Conservation (phyloP, 2,888 invertebrate genomes). For the Diadromus collaris region DNA sequence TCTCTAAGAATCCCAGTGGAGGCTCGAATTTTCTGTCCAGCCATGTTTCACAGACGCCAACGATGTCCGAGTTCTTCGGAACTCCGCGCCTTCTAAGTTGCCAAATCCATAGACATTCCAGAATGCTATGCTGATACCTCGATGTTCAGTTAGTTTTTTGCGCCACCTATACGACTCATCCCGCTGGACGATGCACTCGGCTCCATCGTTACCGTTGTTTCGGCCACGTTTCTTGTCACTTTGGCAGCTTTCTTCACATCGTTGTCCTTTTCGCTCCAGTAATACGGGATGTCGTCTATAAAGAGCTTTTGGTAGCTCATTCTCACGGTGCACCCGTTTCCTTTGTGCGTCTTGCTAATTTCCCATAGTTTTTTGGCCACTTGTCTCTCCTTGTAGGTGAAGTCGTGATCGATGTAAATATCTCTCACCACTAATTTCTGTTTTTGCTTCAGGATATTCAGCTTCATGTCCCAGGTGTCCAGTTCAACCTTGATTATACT, state of each 20-base stretch:
- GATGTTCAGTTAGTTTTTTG: slow-evolving; percentile 15
- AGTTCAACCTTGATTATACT: slow-evolving; percentile 7
- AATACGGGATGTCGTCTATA: slow-evolving; percentile 6
- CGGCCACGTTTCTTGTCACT: background rate
- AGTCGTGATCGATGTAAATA: slow-evolving; percentile 39
- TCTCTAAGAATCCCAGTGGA: background rate
- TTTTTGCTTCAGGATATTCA: slow-evolving; percentile 16
- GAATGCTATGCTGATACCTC: slow-evolving; percentile 19
- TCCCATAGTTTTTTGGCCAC: background rate
- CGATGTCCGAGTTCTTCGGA: slow-evolving; percentile 14
- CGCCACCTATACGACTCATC: background rate
- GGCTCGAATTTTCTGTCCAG: background rate
- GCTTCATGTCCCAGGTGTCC: slow-evolving; percentile 30
- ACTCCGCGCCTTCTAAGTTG: background rate
- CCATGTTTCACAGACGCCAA: slow-evolving; percentile 27
- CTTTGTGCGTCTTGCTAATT: background rate
- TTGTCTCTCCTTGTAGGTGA: background rate
- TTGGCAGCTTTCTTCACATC: background rate
- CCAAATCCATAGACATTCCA: slow-evolving; percentile 29
- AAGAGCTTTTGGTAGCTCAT: slow-evolving; percentile 1
- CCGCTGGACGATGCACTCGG: background rate
- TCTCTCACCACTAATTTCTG: slow-evolving; percentile 25
- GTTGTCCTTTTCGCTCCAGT: background rate
- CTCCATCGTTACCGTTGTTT: background rate
- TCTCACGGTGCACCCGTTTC: background rate